Evolutionary conservation across 2,888 invertebrate species (phyloP), one percentile per base, ranked within the genome.

Genomic region (Pantelozetes paolii): DNA sequence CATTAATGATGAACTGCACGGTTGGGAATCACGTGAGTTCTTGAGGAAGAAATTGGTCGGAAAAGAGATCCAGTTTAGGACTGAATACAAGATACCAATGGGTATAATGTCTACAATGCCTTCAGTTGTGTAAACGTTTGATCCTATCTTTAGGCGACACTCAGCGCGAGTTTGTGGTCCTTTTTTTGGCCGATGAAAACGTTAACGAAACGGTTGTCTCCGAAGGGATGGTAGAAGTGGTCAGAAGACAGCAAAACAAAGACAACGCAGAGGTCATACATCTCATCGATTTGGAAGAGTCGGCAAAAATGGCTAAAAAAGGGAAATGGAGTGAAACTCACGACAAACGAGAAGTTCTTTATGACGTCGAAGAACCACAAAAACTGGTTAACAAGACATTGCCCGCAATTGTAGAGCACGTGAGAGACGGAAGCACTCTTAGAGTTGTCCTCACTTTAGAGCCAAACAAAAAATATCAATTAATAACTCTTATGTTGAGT

Each of bases 21-120:
- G 96, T 0, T 99, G 97, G 96, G 97, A 99, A 83, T 95, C 97
- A 0, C 88, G 99, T 72, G 99, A 99, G 83, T 97, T 91, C 82
- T 85, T 99, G 45, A 87, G 99, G 59, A 97, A 95, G 82, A 94
- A 95, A 81, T 85, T 99, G 15, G 89, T 99, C 80, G 94, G 95
- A 70, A 98, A 98, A 82, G 92, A 90, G 82, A 92, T 97, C 0
- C 90, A 87, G 20, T 96, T 94, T 81, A 89, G 88, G 48, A 81
- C 85, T 67, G 95, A 96, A 75, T 85, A 85, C 81, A 92, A 90
- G 81, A 89, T 91, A 45, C 88, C 90, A 75, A 54, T 67, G 67
- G 76, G 76, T 50, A 71, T 64, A 42, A 30, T 30, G 28, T 8
- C 23, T 40, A 2, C 26, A 23, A 28, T 42, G 15, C 6, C 5